Base-by-base conservation (phyloP, 2,888 invertebrate genomes). In the Mamestra brassicae region DNA sequence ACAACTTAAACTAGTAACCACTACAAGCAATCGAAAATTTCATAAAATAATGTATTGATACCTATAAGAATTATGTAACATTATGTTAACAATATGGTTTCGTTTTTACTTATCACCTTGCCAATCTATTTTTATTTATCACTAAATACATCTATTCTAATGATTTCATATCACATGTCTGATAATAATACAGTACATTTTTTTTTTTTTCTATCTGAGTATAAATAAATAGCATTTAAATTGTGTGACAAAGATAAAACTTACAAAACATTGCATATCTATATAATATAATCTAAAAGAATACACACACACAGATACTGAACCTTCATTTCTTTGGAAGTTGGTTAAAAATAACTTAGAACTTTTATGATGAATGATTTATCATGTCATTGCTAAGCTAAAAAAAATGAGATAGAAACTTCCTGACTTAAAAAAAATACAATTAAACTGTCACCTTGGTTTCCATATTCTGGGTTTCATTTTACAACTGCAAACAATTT, bases 401-500 rank as follows among this genome's bases (percentile, higher is more conserved):
- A 38, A 38, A 38, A 38, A 38, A 38, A 4, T 38, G 26, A 38
- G 11, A 45, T 45, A 45, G 2, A 26, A 26, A 26, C 26, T 26
- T 26, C 26, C 26, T 26, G 26, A 26, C 26, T 45, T 7, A 10
- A 45, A 45, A 45, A 68, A 69, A 61, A 36, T 6, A 74, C 62
- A 67, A 67, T 50, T 15, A 72, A 70, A 72, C 26, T 62, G 62
- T 85, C 80, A 88, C 88, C 88, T 88, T 84, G 87, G 63, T 78
- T 64, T 84, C 84, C 85, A 88, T 74, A 83, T 3, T 78, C 58
- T 77, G 66, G 73, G 62, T 71, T 47, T 84, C 75, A 87, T 72
- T 85, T 86, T 88, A 80, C 86, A 86, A 85, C 91, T 91, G 90
- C 5, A 91, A 91, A 78, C 76, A 85, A 85, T 85, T 76, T 62